These are phyloP conservation scores for Enteromius unitaeniatus DNA, from an alignment of 2,797 vertebrate species.

Conservation along the genomic window DNA sequence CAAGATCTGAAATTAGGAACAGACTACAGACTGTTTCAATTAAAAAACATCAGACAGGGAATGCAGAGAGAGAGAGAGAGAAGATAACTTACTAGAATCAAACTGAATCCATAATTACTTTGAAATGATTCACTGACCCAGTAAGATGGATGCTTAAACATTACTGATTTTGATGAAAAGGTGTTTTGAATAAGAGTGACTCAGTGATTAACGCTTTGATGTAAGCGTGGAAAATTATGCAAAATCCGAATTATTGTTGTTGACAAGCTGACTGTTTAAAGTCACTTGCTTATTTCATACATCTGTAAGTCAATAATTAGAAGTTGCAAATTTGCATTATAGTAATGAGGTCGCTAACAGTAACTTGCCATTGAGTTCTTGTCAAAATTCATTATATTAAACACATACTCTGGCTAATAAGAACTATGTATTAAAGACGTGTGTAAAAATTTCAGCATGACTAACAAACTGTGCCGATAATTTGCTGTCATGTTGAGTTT, in stretches of 20 bases:
- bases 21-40: conserved; percentile 75
- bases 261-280: conserved; percentile 28
- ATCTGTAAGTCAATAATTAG: conserved; percentile 22
- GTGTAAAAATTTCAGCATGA: not conserved
- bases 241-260: conserved; percentile 26
- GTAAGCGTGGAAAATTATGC: conserved; percentile 13
- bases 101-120: conserved; percentile 57
- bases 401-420: conserved; percentile 9
- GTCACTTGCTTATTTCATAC: conserved; percentile 22
- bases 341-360: conserved; percentile 27
- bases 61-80: not conserved
- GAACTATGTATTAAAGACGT: conserved; percentile 1
- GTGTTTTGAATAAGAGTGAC: conserved; percentile 45
- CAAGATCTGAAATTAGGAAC: conserved; percentile 78
- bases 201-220: conserved; percentile 23
- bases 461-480: not conserved
- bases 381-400: conserved; percentile 17
- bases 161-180: conserved; percentile 57
- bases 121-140: conserved; percentile 57
- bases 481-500: conserved; percentile 3
- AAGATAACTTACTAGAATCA: conserved; percentile 59
- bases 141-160: conserved; percentile 44
- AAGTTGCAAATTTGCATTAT: conserved; percentile 20
- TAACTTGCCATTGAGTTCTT: not conserved
- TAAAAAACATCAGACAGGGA: conserved; percentile 66